Conservation (phyloP, 2,888 invertebrate genomes). For the Sesamia inferens region DNA sequence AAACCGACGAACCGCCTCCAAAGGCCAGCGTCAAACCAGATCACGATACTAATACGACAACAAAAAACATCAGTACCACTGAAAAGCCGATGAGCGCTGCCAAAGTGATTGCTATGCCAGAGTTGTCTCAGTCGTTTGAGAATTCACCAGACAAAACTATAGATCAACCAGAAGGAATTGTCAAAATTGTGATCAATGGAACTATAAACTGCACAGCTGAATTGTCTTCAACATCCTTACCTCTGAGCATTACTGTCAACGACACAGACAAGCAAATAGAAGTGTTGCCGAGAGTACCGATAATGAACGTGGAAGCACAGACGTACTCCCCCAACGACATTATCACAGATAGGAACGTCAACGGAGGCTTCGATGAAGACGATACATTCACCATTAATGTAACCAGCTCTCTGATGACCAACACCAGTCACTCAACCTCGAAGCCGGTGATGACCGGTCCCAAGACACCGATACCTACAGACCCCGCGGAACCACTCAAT, state of each 20-base stretch:
- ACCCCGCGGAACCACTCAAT: constrained; percentile 83
- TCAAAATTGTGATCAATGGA: constrained; percentile 84
- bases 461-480: constrained; percentile 77
- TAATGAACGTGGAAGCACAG: constrained; percentile 76
- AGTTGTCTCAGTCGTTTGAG: constrained; percentile 45
- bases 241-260: constrained; percentile 74
- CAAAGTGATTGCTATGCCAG: constrained; percentile 57
- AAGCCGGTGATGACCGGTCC: constrained; percentile 67
- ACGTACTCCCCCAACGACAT: constrained; percentile 82
- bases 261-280: constrained; percentile 74
- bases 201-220: constrained; percentile 87
- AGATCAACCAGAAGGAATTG: constrained; percentile 80
- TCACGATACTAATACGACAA: constrained; percentile 51
- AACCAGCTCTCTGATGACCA: constrained; percentile 87
- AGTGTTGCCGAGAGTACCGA: constrained; percentile 75
- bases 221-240: constrained; percentile 82
- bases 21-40: constrained; percentile 47
- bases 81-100: constrained; percentile 55
- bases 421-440: constrained; percentile 76
- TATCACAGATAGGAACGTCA: constrained; percentile 80
- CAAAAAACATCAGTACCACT: constrained; percentile 56
- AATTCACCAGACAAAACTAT: constrained; percentile 62
- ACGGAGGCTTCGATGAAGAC: constrained; percentile 84
- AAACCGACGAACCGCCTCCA: constrained; percentile 74
- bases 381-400: constrained; percentile 90